Evolutionary conservation across 2,888 invertebrate genomes (phyloP), one percentile per base, ranked within the genome.

Genomic region (Bombylius major): DNA sequence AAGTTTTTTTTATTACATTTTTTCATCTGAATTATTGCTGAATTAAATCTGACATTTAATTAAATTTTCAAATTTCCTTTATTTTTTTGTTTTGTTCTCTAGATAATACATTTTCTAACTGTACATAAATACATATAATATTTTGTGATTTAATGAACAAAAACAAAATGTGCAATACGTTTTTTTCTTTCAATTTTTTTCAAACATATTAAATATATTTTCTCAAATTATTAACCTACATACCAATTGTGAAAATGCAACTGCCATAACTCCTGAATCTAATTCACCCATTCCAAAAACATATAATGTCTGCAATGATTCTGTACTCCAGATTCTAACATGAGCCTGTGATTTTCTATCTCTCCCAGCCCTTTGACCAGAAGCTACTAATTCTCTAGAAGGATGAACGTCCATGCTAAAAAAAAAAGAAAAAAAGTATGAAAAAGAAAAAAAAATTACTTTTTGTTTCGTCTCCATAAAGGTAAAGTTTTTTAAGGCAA

Each of bases 251-350:
- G 92, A 92, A 72, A 94, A 95, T 0, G 90, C 89, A 4, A 95
- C 85, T 0, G 92, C 90, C 0, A 89, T 81, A 0, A 95, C 89
- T 0, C 91, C 92, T 53, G 87, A 81, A 66, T 89, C 89, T 67
- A 93, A 84, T 71, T 91, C 90, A 0, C 91, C 91, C 84, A 91
- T 88, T 5, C 94, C 93, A 68, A 94, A 89, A 36, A 93, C 89
- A 68, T 90, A 89, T 47, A 91, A 77, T 0, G 93, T 94, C 70
- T 89, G 88, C 61, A 95, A 73, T 1, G 90, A 88, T 72, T 89
- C 88, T 0, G 90, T 89, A 69, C 92, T 89, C 94, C 94, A 95
- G 63, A 95, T 89, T 56, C 93, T 80, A 23, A 95, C 89, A 68
- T 93, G 92, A 1, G 90, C 89, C 70, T 90, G 89, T 11, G 89